Evolutionary conservation across 2,888 invertebrate genomes (phyloP).

Genomic region (Matsumyia berberina): DNA sequence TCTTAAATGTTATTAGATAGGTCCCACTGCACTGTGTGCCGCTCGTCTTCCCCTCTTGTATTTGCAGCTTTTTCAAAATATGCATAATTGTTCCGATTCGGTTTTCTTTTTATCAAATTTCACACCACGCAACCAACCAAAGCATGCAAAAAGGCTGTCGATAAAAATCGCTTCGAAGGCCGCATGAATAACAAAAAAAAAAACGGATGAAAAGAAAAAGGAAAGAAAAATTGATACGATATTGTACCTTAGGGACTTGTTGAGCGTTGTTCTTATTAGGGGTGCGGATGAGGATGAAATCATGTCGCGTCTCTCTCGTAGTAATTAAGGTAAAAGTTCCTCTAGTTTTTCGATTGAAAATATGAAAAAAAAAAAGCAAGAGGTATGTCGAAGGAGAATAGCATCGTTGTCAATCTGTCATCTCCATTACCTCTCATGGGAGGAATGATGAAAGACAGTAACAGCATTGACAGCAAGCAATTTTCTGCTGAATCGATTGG

Average conservation of each 20-base stretch:
- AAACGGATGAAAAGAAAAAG: background rate
- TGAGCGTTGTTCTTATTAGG: background rate
- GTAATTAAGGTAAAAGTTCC: conserved; percentile 59
- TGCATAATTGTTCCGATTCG: too few species aligned
- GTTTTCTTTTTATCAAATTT: conserved; percentile 48
- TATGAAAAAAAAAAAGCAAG: background rate
- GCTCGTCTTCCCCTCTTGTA: background rate
- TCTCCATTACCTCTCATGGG: conserved; percentile 62
- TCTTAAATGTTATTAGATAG: conserved; percentile 50
- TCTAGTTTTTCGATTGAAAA: conserved; percentile 16
- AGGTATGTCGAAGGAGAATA: background rate
- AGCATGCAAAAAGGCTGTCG: conserved; percentile 12
- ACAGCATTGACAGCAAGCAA: conserved; percentile 55
- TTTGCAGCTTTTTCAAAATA: background rate
- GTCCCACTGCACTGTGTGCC: conserved; percentile 39
- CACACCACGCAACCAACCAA: conserved; percentile 5
- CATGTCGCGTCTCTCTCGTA: background rate
- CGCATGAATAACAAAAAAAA: background rate
- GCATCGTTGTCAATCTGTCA: conserved; percentile 60
- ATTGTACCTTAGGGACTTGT: conserved; percentile 53
- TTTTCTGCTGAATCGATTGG: conserved; percentile 61
- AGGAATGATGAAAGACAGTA: conserved; percentile 58
- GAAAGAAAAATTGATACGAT: conserved; percentile 49
- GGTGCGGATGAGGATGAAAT: background rate
- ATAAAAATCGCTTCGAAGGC: conserved; percentile 3